phyloP scores from a whole-genome alignment of 2,113 vertebrate species.

The Boulengeromyrus knoepffleri region DNA sequence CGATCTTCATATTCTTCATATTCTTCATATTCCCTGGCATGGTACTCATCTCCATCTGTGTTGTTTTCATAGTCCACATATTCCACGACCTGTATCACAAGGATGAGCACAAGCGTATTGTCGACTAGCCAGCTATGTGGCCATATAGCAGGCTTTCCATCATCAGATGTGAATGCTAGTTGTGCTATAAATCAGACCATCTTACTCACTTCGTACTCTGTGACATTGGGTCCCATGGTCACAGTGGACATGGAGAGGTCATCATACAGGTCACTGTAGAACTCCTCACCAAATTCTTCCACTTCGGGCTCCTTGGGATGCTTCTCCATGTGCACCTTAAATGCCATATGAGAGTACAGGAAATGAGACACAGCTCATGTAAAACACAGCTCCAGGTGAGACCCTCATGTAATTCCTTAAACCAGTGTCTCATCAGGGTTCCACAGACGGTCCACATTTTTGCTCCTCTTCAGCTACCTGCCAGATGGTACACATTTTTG shows the following conservation, averaged over 20 bases:
- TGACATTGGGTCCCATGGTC: slow-evolving; percentile 48
- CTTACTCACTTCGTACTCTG: slow-evolving; percentile 59
- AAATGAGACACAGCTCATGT: slow-evolving; percentile 3
- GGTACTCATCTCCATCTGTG: slow-evolving; percentile 32
- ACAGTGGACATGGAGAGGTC: slow-evolving; percentile 58
- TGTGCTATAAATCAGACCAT: not conserved
- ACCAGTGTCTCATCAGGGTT: not conserved
- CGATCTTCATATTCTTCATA: slow-evolving; percentile 63
- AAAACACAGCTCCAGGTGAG: not conserved
- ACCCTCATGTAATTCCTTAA: not conserved
- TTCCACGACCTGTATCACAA: slow-evolving; percentile 45
- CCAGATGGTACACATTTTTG: not conserved
- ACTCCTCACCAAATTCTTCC: slow-evolving; percentile 44
- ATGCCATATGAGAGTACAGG: not conserved
- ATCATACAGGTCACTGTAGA: slow-evolving; percentile 48
- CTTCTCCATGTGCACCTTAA: slow-evolving; percentile 40
- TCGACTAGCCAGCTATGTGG: not conserved
- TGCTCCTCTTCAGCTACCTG: not conserved
- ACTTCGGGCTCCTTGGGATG: slow-evolving; percentile 35
- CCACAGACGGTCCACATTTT: not conserved
- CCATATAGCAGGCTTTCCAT: not conserved
- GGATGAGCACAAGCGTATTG: not conserved
- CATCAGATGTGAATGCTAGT: not conserved
- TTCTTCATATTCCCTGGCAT: slow-evolving; percentile 33
- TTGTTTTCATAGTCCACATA: slow-evolving; percentile 51